These are phyloP conservation scores for Ypsolopha sequella DNA, from an alignment of 2,888 invertebrate genomes.

Conservation along the genomic window DNA sequence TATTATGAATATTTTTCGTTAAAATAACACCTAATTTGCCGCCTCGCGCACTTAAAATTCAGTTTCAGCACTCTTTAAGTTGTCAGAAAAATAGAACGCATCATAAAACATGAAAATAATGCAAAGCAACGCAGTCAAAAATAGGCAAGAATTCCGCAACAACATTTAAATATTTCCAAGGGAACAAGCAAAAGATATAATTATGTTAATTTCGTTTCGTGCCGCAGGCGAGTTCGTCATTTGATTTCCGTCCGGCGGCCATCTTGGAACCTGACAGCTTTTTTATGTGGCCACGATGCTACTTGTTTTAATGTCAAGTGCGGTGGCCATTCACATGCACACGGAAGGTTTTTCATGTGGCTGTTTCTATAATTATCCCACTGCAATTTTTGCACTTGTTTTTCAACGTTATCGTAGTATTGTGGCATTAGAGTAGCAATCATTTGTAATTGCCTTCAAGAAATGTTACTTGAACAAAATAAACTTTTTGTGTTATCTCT, in stretches of 20 bases:
- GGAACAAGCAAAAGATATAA: conserved; percentile 16
- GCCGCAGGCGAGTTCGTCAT: conserved; percentile 10
- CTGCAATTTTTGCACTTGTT: not conserved
- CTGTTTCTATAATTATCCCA: not conserved
- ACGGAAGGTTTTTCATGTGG: not conserved
- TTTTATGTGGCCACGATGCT: not conserved
- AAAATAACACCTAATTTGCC: no score
- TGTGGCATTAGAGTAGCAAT: not conserved
- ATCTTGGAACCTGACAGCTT: conserved; percentile 2
- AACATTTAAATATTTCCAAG: conserved; percentile 16
- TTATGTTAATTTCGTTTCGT: conserved; percentile 14
- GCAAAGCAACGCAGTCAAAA: conserved; percentile 1
- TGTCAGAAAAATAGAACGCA: no score
- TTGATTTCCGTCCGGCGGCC: conserved; percentile 11
- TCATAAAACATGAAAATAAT: not conserved
- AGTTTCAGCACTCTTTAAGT: not conserved
- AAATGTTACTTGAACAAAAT: not conserved
- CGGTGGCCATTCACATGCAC: not conserved
- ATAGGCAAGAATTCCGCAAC: conserved; percentile 9
- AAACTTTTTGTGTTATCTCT: not conserved
- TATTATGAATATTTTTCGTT: no score
- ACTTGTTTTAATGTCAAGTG: conserved; percentile 4
- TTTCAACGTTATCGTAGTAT: not conserved
- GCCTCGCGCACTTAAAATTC: not conserved
- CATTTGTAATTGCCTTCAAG: not conserved